Percentiles rank a stretch among this genome's conserved stretches.
These are phyloP conservation scores for Ceyx cyanopectus DNA, from an alignment of 2,113 vertebrate species.

Conservation along the genomic window DNA sequence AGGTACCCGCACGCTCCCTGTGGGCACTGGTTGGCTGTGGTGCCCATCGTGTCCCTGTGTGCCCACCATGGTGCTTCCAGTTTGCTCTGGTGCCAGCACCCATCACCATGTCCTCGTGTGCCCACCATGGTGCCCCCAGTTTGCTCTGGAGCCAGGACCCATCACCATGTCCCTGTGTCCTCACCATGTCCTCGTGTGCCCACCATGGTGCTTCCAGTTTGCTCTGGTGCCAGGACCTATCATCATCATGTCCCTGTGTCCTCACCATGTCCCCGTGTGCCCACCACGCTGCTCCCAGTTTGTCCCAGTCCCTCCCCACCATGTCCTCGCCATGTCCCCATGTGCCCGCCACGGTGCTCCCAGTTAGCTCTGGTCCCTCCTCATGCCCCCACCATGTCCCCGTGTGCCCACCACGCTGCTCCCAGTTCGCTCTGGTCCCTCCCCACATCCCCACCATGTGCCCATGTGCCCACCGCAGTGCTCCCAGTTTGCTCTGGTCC, in stretches of 20 bases:
- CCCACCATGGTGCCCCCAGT: rapidly evolving
- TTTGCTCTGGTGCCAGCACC: too few species aligned
- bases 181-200: background rate
- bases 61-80: too few species aligned
- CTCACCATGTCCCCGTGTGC: background rate
- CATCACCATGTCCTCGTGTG: background rate
- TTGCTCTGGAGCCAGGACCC: too few species aligned
- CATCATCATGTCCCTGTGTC: background rate
- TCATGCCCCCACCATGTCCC: background rate
- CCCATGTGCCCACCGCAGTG: background rate
- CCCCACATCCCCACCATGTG: background rate
- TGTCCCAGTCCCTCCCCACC: background rate
- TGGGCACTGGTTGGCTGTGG: rapidly evolving
- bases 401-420: background rate
- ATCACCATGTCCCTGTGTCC: background rate
- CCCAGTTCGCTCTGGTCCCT: background rate
- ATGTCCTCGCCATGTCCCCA: background rate
- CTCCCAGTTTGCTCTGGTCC: rapidly evolving
- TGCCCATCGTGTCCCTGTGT: background rate
- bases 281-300: rapidly evolving
- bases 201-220: too few species aligned
- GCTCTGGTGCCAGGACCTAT: too few species aligned
- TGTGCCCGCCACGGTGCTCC: background rate
- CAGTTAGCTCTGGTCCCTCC: background rate
- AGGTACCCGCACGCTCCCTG: constrained; percentile 68